phyloP scores from a whole-genome alignment of 1,140 invertebrate species.

The Matsumurasca onukii region DNA sequence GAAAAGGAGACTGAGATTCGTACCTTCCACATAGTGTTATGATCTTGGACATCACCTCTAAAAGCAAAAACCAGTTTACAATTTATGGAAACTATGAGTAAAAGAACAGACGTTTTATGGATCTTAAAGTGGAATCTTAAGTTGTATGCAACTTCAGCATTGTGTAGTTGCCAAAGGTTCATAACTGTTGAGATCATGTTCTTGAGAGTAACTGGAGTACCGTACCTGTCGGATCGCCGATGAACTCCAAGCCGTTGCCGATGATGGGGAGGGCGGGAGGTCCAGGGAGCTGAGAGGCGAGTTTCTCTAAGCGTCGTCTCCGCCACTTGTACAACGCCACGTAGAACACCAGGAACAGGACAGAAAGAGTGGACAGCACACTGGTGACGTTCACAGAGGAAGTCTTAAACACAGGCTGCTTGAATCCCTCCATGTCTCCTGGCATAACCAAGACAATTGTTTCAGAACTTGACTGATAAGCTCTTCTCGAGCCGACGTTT shows the following conservation, averaged over 20 bases:
- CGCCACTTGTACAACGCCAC: conserved; percentile 35
- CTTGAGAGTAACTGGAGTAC: too few species aligned
- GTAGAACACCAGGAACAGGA: neutral
- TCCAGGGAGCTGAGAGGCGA: conserved; percentile 47
- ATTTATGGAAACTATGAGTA: too few species aligned
- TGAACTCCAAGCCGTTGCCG: conserved; percentile 56
- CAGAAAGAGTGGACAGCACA: neutral
- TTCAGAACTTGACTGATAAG: too few species aligned
- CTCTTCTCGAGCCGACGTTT: too few species aligned
- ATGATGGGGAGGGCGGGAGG: conserved; percentile 57
- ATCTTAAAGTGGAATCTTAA: too few species aligned
- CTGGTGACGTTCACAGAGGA: conserved; percentile 4
- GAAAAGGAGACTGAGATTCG: conserved; percentile 46
- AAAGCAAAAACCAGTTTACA: conserved; percentile 34
- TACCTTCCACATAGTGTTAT: conserved; percentile 44
- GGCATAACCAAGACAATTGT: too few species aligned
- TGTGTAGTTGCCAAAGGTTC: too few species aligned
- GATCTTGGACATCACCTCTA: conserved; percentile 47
- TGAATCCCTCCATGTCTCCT: neutral
- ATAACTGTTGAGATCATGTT: too few species aligned
- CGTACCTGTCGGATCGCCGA: conserved; percentile 54
- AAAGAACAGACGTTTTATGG: too few species aligned
- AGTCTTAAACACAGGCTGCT: neutral
- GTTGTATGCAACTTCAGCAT: too few species aligned
- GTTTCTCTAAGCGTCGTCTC: conserved; percentile 30